These are phyloP conservation scores for Vulpes lagopus DNA, from an alignment of 2,113 vertebrate species.

Conservation along the genomic window DNA sequence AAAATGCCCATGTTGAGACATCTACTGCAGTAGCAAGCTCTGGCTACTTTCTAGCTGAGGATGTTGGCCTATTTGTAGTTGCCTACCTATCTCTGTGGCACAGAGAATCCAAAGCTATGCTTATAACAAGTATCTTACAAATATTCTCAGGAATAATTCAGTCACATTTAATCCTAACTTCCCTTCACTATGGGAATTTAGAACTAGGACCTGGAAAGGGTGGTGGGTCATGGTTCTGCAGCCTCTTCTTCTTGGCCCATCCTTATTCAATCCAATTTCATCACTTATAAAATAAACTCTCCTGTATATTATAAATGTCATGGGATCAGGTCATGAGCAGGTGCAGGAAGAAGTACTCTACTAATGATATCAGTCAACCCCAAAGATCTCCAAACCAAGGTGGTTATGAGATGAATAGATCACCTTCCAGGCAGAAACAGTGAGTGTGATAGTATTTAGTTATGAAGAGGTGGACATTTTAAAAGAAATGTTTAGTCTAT, in stretches of 20 bases:
- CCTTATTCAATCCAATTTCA: neutral
- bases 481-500: neutral
- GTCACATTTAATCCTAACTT: neutral
- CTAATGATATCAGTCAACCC: neutral
- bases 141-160: neutral
- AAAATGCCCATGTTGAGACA: neutral
- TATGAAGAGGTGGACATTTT: neutral
- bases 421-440: neutral
- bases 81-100: neutral
- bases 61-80: neutral
- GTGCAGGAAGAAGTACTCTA: neutral
- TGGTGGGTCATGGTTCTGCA: rapidly evolving
- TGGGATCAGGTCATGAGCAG: neutral
- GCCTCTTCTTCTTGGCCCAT: neutral
- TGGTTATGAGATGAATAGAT: neutral
- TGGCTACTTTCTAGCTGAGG: neutral
- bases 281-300: neutral
- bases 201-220: neutral
- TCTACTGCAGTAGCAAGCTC: neutral
- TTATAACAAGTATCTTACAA: neutral
- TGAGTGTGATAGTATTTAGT: neutral
- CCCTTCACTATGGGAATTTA: neutral
- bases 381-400: neutral
- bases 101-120: neutral
- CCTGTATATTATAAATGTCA: neutral